Evolutionary conservation across 92 coral and sea anemone species (phyloP), one percentile per base, ranked within the genome.

Genomic region (Epizoanthus fatuus): DNA sequence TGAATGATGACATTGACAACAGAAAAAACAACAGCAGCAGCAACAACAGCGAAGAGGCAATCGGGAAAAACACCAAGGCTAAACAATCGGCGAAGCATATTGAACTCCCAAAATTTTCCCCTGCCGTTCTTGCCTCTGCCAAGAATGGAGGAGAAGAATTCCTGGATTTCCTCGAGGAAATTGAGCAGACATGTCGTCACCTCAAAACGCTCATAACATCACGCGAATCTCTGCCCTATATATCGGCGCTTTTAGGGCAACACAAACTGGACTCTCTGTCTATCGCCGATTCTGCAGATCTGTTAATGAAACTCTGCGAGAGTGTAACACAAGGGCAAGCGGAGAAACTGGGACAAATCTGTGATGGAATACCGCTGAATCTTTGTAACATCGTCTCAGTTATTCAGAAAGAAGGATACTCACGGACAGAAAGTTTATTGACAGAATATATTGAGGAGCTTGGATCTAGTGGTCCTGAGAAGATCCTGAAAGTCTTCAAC

Each of bases 141-240:
- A 52, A 10, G 39, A 75, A 45, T 4, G 37, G 39, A 32, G 69
- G 19, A 42, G 35, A 53, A 22, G 72, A 51, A 54, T 67, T 88
- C 40, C 17, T 37, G 4, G 22, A 84, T 7, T 84, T 79, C 55
- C 44, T 88, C 32, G 74, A 17, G 20, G 71, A 49, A 12, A 80
- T 80, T 0, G 63, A 75, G 4, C 17, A 12, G 38, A 73, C 47
- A 4, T 86, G 85, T n/a, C 32, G 57, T 20, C 83, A 79, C 2
- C 90, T 88, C 16, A 84, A 81, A 35, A 58, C 80, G 57, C 68
- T 92, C 15, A 66, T 88, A 39, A 92, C 95, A 8, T 92, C 95
- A 1, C 70, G 90, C 15, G 73, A 67, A 8, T 53, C 35, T 0
- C n/a, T 88, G 16, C 70, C 6, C 2, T 88, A 79, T 47, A 69